Base-by-base conservation (phyloP, 2,797 vertebrate genomes). In the Thunnus albacares region DNA sequence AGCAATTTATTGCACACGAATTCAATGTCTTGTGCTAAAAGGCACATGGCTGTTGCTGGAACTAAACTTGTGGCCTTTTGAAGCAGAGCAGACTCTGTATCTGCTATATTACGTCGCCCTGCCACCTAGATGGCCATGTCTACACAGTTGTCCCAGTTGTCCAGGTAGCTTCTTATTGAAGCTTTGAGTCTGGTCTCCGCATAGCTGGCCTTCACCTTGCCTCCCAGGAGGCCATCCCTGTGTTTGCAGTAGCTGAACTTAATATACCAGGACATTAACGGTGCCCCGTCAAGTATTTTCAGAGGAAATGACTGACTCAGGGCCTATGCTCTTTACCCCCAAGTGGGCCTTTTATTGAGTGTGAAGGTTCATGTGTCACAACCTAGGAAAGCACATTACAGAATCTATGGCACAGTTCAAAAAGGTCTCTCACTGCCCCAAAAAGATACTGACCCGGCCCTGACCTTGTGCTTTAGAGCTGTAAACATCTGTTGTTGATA, bases 231-330 rank as follows among this genome's bases (percentile, higher is more conserved):
- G 69, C 75, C 68, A 33, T 73, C 80, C 63, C 33, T 71, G 75
- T 93, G 87, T 94, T 93, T 90, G 71, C 83, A 86, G 87, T 81
- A 87, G 87, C 88, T 89, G 75, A 90, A 92, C 87, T 76, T 87
- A 89, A 93, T 93, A 89, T 67, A 79, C 80, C 73, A 79, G 71
- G 74, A 55, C 57, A 79, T 83, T 73, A 92, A 86, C 87, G 79
- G 67, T 83, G 74, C 71, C 82, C 85, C 24, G 20, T 66, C 49
- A 82, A 75, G 85, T 91, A 86, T 93, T 93, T 93, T 84, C 76
- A 89, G 87, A 93, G 91, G 91, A 93, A 94, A 94, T 91, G 55
- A 90, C 83, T 84, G 86, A 73, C 83, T 81, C 43, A 10, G 70
- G 74, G 77, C 75, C 77, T 77, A 2, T 65, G 61, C 85, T 88